Percentiles rank a stretch among this genome's conserved stretches.
phyloP scores from a whole-genome alignment of 2,888 invertebrate species.

The Pyrrhia umbra region DNA sequence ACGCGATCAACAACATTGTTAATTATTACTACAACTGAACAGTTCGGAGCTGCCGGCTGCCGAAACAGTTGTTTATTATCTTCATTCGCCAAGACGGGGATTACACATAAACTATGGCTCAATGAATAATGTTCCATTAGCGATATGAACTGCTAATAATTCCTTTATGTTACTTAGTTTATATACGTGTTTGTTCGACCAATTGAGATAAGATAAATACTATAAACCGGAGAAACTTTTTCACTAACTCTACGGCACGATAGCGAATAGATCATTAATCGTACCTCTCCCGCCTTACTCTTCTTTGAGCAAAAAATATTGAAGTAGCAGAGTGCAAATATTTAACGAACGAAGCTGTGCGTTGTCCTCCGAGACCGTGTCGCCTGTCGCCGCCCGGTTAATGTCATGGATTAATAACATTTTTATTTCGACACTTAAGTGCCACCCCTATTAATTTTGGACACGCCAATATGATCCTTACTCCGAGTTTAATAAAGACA shows the following conservation, averaged over 20 bases:
- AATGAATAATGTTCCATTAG: slow-evolving; percentile 6
- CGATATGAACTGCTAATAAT: neutral
- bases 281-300: neutral
- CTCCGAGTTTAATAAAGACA: neutral
- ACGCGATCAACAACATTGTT: neutral
- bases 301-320: slow-evolving; percentile 16
- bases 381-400: slow-evolving; percentile 20
- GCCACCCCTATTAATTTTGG: slow-evolving; percentile 19
- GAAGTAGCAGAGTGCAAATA: slow-evolving; percentile 21
- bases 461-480: slow-evolving; percentile 17
- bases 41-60: neutral
- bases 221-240: neutral
- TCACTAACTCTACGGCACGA: slow-evolving; percentile 8
- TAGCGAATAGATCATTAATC: slow-evolving; percentile 21
- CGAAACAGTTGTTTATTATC: neutral
- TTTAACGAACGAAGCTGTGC: slow-evolving; percentile 19
- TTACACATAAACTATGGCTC: neutral
- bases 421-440: slow-evolving; percentile 51
- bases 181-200: slow-evolving; percentile 3
- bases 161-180: slow-evolving; percentile 12
- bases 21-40: neutral
- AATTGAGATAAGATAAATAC: slow-evolving; percentile 19
- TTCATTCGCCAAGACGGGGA: neutral
- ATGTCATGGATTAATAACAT: slow-evolving; percentile 51
- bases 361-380: slow-evolving; percentile 14